A percentile compares a stretch with the other conserved stretches of the same genome.
phyloP scores from a whole-genome alignment of 2,888 invertebrate species.

The Coremacera marginata region DNA sequence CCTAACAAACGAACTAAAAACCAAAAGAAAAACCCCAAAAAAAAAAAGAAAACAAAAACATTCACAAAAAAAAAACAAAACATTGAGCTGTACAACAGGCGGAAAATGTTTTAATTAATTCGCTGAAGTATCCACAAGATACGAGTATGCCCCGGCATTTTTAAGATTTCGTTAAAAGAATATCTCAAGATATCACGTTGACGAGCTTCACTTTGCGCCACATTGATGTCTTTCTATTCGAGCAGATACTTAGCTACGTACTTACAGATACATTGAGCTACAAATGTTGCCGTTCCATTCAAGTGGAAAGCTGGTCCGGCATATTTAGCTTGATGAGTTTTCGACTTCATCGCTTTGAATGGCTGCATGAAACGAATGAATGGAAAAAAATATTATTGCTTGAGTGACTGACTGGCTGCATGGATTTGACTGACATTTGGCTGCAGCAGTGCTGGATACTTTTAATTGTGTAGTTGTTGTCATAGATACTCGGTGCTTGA shows the following conservation, averaged over 20 bases:
- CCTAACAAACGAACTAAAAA: neutral
- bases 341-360: conserved; percentile 31
- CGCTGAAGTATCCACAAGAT: conserved; percentile 12
- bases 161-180: conserved; percentile 11
- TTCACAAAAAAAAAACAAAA: neutral
- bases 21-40: too few species aligned
- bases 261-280: conserved; percentile 5
- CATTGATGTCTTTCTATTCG: neutral
- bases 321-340: conserved; percentile 33
- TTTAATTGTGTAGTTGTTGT: conserved; percentile 12
- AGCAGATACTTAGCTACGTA: neutral
- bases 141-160: neutral
- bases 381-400: neutral
- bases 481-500: neutral
- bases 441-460: neutral
- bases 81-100: neutral
- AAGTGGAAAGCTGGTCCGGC: conserved; percentile 15
- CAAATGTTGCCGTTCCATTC: conserved; percentile 22
- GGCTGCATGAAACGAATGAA: neutral
- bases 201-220: neutral
- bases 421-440: conserved; percentile 29
- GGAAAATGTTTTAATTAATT: conserved; percentile 38
- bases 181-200: neutral
- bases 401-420: conserved; percentile 3
- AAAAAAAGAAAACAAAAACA: neutral